phyloP scores from a whole-genome alignment of 1,140 invertebrate genomes.

The Caenorhabditis briggsae region DNA sequence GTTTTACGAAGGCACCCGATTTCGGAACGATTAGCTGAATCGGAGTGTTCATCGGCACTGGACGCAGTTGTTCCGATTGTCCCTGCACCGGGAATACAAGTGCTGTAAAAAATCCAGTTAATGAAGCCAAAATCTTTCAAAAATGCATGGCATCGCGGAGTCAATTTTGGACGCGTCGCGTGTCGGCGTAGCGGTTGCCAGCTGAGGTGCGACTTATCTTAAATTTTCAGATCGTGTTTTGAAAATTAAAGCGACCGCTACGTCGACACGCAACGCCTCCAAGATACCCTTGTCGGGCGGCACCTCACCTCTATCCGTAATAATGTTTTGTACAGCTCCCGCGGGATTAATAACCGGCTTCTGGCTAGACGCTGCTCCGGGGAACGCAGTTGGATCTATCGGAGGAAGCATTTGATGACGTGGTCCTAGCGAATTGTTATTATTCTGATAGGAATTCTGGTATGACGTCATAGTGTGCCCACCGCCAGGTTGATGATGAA shows the following conservation, averaged over 20 bases:
- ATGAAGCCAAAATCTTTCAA: too few species aligned
- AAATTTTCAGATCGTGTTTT: too few species aligned
- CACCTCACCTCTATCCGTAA: constrained; percentile 22
- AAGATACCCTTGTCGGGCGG: too few species aligned
- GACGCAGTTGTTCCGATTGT: neutral
- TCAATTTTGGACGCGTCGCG: too few species aligned
- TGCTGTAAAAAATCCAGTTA: too few species aligned
- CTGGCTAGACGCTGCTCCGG: neutral
- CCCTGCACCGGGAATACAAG: constrained; percentile 17
- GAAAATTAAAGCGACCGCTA: too few species aligned
- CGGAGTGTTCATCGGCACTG: constrained; percentile 5
- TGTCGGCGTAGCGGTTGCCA: too few species aligned
- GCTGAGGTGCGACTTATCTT: too few species aligned
- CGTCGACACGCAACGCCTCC: too few species aligned
- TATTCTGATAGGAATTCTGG: neutral
- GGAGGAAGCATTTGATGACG: constrained; percentile 13
- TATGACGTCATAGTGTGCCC: constrained; percentile 38
- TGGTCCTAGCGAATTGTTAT: neutral
- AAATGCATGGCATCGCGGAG: too few species aligned
- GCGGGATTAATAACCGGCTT: neutral
- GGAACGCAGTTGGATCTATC: constrained; percentile 22
- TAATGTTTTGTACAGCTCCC: neutral
- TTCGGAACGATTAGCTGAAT: constrained; percentile 29
- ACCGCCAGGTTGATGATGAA: constrained; percentile 14
- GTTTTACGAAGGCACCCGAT: constrained; percentile 16